Conservation (phyloP, 2,113 vertebrate genomes). For the Hypanus sabinus region DNA sequence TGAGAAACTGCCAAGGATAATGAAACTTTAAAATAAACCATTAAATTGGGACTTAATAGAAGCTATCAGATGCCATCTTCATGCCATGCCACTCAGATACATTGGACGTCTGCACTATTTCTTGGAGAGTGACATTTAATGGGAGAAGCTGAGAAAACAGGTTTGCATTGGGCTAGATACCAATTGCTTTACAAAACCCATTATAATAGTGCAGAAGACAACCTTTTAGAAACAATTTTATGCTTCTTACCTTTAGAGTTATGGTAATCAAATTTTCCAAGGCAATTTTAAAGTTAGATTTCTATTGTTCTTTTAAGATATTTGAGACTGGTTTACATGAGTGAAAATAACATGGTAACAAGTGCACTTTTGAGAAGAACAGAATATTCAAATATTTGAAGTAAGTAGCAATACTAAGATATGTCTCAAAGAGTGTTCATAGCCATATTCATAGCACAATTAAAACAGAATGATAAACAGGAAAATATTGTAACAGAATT, state of each 20-base stretch:
- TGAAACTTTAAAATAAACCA: not conserved
- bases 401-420: not conserved
- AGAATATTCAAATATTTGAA: not conserved
- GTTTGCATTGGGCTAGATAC: not conserved
- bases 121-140: not conserved
- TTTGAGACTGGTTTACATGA: not conserved
- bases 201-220: not conserved
- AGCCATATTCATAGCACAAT: not conserved
- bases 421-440: not conserved
- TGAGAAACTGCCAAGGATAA: not conserved
- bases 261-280: not conserved
- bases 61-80: not conserved
- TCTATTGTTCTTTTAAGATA: not conserved
- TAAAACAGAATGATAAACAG: not conserved
- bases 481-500: not conserved
- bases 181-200: not conserved
- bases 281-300: not conserved
- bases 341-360: not conserved
- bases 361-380: not conserved
- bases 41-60: not conserved
- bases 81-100: not conserved
- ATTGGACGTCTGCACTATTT: not conserved
- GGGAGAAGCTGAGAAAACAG: not conserved
- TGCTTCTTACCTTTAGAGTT: not conserved
- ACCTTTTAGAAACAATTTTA: not conserved